phyloP scores from a whole-genome alignment of 2,888 invertebrate species.

The Scrobipalpa costella region DNA sequence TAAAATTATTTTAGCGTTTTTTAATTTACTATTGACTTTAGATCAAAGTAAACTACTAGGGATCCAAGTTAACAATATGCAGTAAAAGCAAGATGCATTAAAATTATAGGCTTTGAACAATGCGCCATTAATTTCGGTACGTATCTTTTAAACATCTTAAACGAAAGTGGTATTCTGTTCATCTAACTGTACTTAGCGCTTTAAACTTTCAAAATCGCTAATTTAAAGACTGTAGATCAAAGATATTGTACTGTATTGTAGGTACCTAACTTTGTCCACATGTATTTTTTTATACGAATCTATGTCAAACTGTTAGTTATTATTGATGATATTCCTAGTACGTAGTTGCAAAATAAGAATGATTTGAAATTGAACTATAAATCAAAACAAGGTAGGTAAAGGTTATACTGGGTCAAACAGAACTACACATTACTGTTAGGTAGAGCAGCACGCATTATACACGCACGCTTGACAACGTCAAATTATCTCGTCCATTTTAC shows the following conservation, averaged over 20 bases:
- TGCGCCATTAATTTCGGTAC: neutral
- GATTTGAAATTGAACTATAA: neutral
- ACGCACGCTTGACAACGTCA: conserved; percentile 6
- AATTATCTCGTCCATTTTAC: conserved; percentile 14
- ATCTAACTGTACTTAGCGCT: no score
- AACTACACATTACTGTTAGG: neutral
- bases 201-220: no score
- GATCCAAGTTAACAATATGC: neutral
- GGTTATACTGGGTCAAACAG: neutral
- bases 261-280: no score
- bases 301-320: no score
- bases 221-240: no score
- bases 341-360: neutral
- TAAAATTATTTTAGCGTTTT: no score
- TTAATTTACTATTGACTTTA: no score
- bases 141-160: neutral
- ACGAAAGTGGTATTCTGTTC: neutral
- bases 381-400: neutral
- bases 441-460: conserved; percentile 2
- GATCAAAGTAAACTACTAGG: no score
- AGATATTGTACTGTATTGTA: no score
- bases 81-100: neutral
- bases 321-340: neutral
- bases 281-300: no score
- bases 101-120: neutral